Evolutionary conservation across 2,888 invertebrate genomes (phyloP).

Genomic region (Heterodera filipjevi): DNA sequence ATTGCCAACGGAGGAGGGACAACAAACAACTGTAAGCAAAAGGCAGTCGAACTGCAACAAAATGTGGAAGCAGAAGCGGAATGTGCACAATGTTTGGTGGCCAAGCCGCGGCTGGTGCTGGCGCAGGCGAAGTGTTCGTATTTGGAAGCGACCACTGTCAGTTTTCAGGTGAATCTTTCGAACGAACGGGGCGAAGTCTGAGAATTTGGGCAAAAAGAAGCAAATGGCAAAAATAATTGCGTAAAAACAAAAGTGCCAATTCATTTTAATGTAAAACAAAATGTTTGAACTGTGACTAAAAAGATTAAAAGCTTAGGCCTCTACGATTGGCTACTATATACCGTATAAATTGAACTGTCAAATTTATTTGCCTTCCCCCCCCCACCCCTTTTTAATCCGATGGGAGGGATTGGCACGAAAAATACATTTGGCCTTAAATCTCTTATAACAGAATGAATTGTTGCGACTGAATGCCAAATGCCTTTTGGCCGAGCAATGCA

Average conservation of each 20-base stretch:
- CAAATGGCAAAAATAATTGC: no score
- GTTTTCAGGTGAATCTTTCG: conserved; percentile 26
- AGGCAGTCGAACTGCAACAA: background rate
- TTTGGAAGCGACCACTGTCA: conserved; percentile 25
- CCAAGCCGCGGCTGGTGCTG: conserved; percentile 25
- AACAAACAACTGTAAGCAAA: background rate
- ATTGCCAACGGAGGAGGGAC: background rate
- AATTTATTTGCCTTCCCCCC: no score
- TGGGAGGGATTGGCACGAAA: no score
- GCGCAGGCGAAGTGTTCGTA: conserved; percentile 22
- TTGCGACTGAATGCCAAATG: conserved; percentile 24
- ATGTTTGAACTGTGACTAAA: no score
- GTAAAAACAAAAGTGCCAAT: no score
- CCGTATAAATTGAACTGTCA: no score
- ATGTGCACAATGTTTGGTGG: conserved; percentile 29
- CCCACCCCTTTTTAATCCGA: no score
- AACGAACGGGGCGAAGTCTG: background rate
- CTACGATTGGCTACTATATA: no score
- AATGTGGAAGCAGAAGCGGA: background rate
- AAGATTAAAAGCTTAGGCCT: no score
- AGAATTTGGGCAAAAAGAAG: no score
- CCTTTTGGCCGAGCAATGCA: conserved; percentile 24
- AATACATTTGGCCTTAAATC: background rate
- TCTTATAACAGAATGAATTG: conserved; percentile 15
- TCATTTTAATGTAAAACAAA: no score